A percentile compares a stretch with the other conserved stretches of the same genome.
These are phyloP conservation scores for Drymodes brunneopygia DNA, from an alignment of 2,113 vertebrate species.

Conservation along the genomic window DNA sequence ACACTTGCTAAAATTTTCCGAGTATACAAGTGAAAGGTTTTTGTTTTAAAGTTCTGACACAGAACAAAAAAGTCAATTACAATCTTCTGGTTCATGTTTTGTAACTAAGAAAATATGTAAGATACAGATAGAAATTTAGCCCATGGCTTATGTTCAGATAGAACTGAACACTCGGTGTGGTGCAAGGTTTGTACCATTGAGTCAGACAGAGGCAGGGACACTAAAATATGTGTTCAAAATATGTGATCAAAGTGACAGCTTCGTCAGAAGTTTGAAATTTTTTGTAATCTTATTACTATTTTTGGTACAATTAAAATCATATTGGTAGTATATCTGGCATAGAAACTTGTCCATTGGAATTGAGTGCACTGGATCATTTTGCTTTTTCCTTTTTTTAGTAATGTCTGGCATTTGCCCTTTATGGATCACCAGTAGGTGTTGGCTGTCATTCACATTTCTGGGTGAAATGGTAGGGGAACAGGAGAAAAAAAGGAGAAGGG, in stretches of 20 bases:
- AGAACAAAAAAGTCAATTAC: neutral
- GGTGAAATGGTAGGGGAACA: neutral
- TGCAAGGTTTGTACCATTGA: neutral
- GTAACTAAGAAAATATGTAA: neutral
- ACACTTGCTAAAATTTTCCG: neutral
- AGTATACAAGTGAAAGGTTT: neutral
- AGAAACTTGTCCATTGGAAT: neutral
- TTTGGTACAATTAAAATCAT: neutral
- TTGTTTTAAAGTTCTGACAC: neutral
- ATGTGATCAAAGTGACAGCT: neutral
- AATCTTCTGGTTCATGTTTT: neutral
- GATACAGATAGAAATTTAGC: neutral
- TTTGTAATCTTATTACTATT: neutral
- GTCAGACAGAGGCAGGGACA: neutral
- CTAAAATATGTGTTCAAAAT: neutral
- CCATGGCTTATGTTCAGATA: neutral
- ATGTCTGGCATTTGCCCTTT: neutral
- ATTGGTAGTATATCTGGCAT: neutral
- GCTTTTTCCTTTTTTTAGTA: neutral
- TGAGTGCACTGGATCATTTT: neutral
- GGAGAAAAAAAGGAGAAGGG: neutral
- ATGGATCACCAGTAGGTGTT: neutral
- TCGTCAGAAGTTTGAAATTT: rapidly evolving
- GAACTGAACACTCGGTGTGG: rapidly evolving
- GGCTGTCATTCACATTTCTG: neutral